These are phyloP conservation scores for Choloepus hoffmanni DNA, from an alignment of 2,113 vertebrate genomes.

Conservation along the genomic window DNA sequence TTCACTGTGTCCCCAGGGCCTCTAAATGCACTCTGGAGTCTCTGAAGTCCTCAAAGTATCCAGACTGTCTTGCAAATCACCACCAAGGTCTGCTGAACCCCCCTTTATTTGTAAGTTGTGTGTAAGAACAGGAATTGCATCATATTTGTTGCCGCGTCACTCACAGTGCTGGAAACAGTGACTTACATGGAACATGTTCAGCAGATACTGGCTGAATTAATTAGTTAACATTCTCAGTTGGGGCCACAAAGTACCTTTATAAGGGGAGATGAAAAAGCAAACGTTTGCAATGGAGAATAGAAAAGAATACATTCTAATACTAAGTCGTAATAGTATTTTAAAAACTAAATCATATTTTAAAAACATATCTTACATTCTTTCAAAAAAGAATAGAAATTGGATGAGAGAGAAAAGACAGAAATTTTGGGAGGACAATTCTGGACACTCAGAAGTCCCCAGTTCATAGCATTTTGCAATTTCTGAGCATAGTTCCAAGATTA, in stretches of 20 bases:
- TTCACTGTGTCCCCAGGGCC: not conserved
- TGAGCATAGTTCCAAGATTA: not conserved
- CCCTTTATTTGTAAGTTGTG: not conserved
- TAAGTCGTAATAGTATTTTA: not conserved
- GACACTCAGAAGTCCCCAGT: too few species aligned
- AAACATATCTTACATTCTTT: not conserved
- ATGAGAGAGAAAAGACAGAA: not conserved
- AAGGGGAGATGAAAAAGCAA: not conserved
- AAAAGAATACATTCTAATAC: too few species aligned
- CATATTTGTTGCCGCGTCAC: too few species aligned
- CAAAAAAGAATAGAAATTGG: not conserved
- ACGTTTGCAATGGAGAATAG: not conserved
- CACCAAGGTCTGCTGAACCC: too few species aligned
- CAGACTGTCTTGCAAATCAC: not conserved
- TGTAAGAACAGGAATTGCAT: too few species aligned
- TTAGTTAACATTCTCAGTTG: not conserved
- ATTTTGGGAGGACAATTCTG: not conserved
- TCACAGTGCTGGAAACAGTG: not conserved
- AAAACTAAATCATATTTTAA: not conserved
- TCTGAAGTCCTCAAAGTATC: not conserved
- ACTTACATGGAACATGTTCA: too few species aligned
- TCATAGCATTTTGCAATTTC: not conserved
- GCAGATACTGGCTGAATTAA: not conserved
- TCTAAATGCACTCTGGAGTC: too few species aligned
- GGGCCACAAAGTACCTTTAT: not conserved